Conservation (phyloP, 2,113 vertebrate genomes). For the Tragelaphus strepsiceros region DNA sequence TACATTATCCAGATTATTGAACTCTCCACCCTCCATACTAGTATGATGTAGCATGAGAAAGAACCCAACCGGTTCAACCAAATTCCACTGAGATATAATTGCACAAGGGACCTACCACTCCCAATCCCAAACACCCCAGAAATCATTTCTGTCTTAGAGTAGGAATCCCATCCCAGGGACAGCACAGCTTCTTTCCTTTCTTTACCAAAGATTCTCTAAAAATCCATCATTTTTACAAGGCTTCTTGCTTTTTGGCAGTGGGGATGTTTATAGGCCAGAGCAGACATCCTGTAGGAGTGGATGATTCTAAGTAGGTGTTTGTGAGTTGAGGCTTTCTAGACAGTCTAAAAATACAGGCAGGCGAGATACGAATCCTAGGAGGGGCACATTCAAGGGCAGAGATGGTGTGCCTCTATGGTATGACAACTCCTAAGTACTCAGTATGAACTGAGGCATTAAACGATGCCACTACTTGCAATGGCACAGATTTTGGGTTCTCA, state of each 20-base stretch:
- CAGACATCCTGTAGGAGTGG: not conserved
- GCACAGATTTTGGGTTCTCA: not conserved
- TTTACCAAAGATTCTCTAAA: not conserved
- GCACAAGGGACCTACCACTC: not conserved
- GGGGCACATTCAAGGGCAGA: not conserved
- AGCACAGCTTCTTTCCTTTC: not conserved
- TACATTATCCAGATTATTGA: not conserved
- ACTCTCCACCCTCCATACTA: not conserved
- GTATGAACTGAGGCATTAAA: not conserved
- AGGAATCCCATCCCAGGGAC: not conserved
- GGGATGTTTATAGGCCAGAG: not conserved
- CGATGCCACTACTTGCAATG: not conserved
- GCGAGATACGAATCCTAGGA: not conserved
- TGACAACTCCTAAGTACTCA: not conserved
- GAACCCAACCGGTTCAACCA: not conserved
- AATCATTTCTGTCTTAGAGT: not conserved
- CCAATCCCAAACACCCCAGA: not conserved
- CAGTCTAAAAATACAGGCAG: not conserved
- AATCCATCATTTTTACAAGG: not conserved
- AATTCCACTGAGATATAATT: not conserved
- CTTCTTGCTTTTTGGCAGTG: not conserved
- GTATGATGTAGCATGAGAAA: not conserved
- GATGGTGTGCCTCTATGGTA: not conserved
- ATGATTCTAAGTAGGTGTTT: not conserved
- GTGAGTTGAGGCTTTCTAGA: slow-evolving; percentile 13